Evolutionary conservation across 2,797 vertebrate species (phyloP).

Genomic region (Pantherophis vulpinus): DNA sequence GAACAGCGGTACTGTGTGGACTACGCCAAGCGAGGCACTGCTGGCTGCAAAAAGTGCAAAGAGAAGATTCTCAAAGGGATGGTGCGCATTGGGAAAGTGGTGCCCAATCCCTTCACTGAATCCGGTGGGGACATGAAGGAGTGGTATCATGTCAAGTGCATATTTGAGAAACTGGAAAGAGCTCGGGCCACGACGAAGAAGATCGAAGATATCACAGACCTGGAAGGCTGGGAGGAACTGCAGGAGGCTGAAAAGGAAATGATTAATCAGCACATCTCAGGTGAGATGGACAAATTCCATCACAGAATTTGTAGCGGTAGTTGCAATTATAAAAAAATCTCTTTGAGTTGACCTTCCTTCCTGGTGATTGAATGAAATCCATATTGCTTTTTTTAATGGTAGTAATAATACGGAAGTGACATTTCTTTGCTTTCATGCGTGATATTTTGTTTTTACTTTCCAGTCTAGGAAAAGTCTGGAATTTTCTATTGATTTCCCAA

Average conservation of each 20-base stretch:
- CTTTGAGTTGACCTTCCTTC: background rate
- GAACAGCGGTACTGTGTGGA: constrained; percentile 96
- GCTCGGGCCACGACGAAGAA: constrained; percentile 93
- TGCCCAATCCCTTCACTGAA: constrained; percentile 97
- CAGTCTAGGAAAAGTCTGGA: background rate
- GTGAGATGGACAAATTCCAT: constrained; percentile 67
- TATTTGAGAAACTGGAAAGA: constrained; percentile 94
- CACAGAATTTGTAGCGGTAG: background rate
- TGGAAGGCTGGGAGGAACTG: constrained; percentile 96
- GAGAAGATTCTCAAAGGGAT: constrained; percentile 92
- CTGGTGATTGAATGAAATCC: background rate
- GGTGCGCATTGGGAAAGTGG: constrained; percentile 92
- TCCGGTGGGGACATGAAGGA: constrained; percentile 98
- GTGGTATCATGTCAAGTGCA: constrained; percentile 96
- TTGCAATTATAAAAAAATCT: background rate
- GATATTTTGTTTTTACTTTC: background rate
- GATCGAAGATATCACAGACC: constrained; percentile 93
- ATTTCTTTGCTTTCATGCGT: background rate
- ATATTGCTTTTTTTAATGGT: background rate
- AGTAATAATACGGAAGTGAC: background rate
- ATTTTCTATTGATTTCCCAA: background rate
- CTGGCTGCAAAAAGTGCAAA: constrained; percentile 98
- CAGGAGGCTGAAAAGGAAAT: constrained; percentile 88
- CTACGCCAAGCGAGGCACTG: constrained; percentile 93
- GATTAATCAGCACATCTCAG: constrained; percentile 87